Evolutionary conservation across 2,888 invertebrate genomes (phyloP), one percentile per base, ranked within the genome.

Genomic region (Gymnosoma rotundatum): DNA sequence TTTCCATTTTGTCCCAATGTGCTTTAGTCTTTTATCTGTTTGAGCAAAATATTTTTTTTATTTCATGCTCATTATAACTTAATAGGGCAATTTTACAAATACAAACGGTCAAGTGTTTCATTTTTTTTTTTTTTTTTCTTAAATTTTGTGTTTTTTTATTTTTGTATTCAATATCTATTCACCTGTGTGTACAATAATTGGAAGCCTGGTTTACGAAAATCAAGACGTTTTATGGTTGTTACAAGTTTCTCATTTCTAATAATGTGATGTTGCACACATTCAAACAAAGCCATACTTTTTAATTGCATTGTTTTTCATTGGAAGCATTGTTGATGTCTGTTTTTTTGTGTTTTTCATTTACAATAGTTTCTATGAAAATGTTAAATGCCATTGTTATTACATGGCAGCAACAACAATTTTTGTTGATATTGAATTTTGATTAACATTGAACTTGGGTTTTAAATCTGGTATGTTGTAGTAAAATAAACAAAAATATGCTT

Each of bases 371-470:
- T 54, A 72, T 32, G 25, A 76, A 58, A 78, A 83, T 81, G 80
- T 69, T 81, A 70, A 74, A 64, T 84, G 84, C 70, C 84, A 81
- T 78, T 84, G 76, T 78, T 84, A 73, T 78, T 81, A 70, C 58
- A 74, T 58, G 20, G 70, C 54, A 70, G 61, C 45, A 72, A 58
- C 38, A 52, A 25, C 50, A 72, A 45, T 74, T 64, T 64, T 66
- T 64, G 80, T 69, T 83, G 80, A 73, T 78, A 70, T 75, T 83
- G 70, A 81, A 75, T 81, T 81, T 75, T 81, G 48, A 58, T 81
- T 64, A 75, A 58, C 81, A 81, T 64, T 81, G 81, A 81, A 81
- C 81, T 81, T 81, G 81, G 75, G 63, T 64, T 75, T 75, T 56
- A 50, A 42, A 42, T 54, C 3, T 32, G 32, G 4, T 32, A 9